Percentiles rank a stretch among this genome's conserved stretches.
Evolutionary conservation across 2,888 invertebrate species (phyloP).

Genomic region (Eupelmus urozonus): DNA sequence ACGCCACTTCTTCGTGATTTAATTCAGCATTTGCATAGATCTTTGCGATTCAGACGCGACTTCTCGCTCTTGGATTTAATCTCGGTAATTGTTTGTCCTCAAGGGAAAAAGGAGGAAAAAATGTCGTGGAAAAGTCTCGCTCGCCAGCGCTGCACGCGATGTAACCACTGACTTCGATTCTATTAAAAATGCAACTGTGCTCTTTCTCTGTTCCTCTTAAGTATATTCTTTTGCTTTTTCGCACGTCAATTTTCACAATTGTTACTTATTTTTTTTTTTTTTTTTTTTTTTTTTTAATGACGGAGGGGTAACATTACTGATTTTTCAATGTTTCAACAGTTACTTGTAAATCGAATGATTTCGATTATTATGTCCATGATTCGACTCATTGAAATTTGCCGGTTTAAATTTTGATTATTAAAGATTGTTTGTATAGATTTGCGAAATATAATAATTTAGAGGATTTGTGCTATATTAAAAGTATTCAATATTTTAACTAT

Average conservation of each 20-base stretch:
- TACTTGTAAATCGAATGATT: constrained; percentile 1
- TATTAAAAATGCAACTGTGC: neutral
- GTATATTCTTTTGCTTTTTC: neutral
- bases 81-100: constrained; percentile 40
- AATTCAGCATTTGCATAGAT: constrained; percentile 17
- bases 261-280: neutral
- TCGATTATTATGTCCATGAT: constrained; percentile 11
- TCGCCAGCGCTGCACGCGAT: constrained; percentile 21
- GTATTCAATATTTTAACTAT: too few relatives aligned
- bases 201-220: neutral
- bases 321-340: constrained; percentile 16
- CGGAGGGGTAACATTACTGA: constrained; percentile 12
- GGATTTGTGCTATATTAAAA: too few relatives aligned
- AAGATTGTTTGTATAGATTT: neutral
- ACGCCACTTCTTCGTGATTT: neutral
- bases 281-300: neutral
- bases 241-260: neutral
- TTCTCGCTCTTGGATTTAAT: constrained; percentile 33
- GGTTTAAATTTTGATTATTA: neutral
- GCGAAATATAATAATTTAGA: too few relatives aligned
- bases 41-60: neutral
- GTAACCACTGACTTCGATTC: neutral
- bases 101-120: constrained; percentile 3
- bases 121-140: constrained; percentile 7
- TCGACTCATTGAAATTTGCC: constrained; percentile 3